Conservation (phyloP, 2,113 vertebrate genomes). For the Hyperopisus bebe region DNA sequence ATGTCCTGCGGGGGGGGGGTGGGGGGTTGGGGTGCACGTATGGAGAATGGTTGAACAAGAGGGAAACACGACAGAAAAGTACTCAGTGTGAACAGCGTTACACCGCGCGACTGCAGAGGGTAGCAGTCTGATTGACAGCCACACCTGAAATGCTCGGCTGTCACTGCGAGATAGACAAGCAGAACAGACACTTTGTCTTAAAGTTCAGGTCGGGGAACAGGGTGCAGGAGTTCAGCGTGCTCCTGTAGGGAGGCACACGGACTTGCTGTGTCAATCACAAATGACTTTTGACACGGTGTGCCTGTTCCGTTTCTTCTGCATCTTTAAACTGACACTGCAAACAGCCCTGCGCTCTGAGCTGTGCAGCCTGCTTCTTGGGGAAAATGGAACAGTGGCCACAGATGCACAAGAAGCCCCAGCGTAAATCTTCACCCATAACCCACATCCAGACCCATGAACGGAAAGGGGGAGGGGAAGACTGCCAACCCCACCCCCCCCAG, state of each 20-base stretch:
- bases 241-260: not conserved
- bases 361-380: not conserved
- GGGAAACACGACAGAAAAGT: not conserved
- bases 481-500: not conserved
- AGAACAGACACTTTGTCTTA: not conserved
- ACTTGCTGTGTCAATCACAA: not conserved
- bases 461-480: not conserved
- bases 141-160: not conserved
- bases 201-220: not conserved
- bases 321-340: not conserved
- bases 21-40: no score
- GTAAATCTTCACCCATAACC: not conserved
- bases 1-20: not conserved
- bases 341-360: not conserved
- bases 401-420: not conserved
- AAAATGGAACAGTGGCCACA: not conserved
- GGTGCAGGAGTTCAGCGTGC: not conserved
- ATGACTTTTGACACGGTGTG: not conserved
- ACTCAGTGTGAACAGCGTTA: not conserved
- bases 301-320: not conserved
- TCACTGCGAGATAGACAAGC: not conserved
- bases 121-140: not conserved
- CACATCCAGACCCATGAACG: not conserved
- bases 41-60: not conserved
- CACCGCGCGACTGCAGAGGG: not conserved